Base-by-base conservation (phyloP, 2,888 invertebrate genomes). In the Drosophila phalerata region DNA sequence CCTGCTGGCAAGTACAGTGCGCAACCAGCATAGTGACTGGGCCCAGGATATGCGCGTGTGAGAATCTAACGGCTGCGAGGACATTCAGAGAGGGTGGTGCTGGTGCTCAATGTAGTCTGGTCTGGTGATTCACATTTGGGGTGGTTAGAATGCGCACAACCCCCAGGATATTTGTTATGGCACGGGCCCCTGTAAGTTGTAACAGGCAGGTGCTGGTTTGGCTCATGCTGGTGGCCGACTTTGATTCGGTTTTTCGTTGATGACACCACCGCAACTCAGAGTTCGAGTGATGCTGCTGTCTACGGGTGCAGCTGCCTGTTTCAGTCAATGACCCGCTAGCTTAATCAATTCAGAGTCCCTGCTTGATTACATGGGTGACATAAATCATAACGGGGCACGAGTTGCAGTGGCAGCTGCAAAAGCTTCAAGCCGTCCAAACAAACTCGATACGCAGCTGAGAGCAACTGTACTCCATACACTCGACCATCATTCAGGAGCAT, bases 101-200 rank as follows among this genome's bases (percentile, higher is more conserved):
- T 63, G 77, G 58, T 56, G 66, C 52, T 64, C 66, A 13, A 57
- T 52, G 51, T 64, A 66, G 43, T 69, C 22, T 60, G 55, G 37
- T 22, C 64, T 78, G 67, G 62, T 65, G 64, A 47, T 53, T 22
- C 47, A 51, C 52, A 49, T 63, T 78, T 85, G 83, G 85, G 88
- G 85, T 85, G 85, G 88, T 73, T 85, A 25, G 25, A 30, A 38
- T 28, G 62, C 52, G 37, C 47, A 63, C 88, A 85, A 85, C 85
- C 85, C 83, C 88, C 85, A 85, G 84, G 79, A 77, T 79, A 32
- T 22, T 2, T 22, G 3, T 22, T 22, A 22, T 80, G 87, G 82
- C 86, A 82, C 88, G 86, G 68, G 78, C 67, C 81, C 81, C 68
- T 82, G 81, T 84, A 86, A 88, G 81, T 88, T 86, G 88, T 82